Conservation (phyloP, 2,113 vertebrate species). For the Nannospalax galili region DNA sequence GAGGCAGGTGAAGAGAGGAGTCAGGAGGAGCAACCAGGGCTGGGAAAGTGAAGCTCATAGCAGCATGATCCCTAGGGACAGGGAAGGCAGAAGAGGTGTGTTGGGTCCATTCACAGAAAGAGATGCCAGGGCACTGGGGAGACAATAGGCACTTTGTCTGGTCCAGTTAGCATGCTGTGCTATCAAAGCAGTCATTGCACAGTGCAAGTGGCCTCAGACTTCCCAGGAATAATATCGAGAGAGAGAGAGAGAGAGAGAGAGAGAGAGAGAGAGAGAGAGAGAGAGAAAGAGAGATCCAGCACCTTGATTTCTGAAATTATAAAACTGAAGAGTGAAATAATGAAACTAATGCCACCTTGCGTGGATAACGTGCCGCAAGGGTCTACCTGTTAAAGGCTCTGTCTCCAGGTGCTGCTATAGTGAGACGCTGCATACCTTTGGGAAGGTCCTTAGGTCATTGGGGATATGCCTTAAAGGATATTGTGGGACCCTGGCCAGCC, state of each 20-base stretch:
- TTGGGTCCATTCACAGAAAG: not conserved
- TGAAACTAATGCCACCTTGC: not conserved
- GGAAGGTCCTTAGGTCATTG: not conserved
- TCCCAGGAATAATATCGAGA: too few relatives aligned
- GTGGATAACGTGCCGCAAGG: not conserved
- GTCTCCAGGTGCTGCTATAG: not conserved
- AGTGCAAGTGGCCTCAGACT: not conserved
- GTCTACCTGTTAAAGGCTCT: not conserved
- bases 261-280: too few relatives aligned
- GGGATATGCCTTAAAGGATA: not conserved
- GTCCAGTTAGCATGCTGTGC: not conserved
- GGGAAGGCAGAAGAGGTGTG: not conserved
- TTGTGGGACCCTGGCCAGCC: not conserved
- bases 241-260: too few relatives aligned
- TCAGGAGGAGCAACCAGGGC: not conserved
- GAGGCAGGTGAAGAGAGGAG: not conserved
- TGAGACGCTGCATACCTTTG: not conserved
- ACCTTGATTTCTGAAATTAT: conserved; percentile 18
- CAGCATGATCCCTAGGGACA: not conserved
- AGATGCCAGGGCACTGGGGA: not conserved
- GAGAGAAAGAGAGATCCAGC: too few relatives aligned
- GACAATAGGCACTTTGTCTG: not conserved
- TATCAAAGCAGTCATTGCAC: not conserved
- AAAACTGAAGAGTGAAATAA: conserved; percentile 14
- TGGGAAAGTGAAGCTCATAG: not conserved